Evolutionary conservation across 2,888 invertebrate species (phyloP), one percentile per base, ranked within the genome.

Genomic region (Drosophila percnosoma): DNA sequence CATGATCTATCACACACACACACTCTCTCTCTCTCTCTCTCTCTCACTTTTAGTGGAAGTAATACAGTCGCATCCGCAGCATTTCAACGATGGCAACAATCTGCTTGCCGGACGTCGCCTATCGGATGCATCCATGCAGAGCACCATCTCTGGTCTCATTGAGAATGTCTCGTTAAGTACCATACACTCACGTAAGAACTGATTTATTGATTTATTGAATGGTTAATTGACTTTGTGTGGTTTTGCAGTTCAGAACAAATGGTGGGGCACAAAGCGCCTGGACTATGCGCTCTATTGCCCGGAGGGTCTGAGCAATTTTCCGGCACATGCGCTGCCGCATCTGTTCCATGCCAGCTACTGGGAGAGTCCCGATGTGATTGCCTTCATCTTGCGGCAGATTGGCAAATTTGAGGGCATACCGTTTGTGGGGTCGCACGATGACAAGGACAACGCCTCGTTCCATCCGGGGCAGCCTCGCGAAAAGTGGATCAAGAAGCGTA

Each of bases 341-440:
- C 94, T 99, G 77, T 98, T 99, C 91, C 99, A 99, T 93, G 99
- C 99, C 62, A 99, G 99, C 92, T 99, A 99, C 93, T 99, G 99
- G 99, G 99, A 99, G 94, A 99, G 99, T 86, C 97, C 96, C 69
- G 99, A 99, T 94, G 99, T 99, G 0, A 98, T 98, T 83, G 98
- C 99, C 36, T 99, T 99, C 92, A 98, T 99, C 90, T 94, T 99
- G 73, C 94, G 99, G 78, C 99, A 92, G 78, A 92, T 92, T 80
- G 92, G 92, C 38, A 92, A 92, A 77, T 93, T 92, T 53, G 92
- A 92, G 79, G 92, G 92, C 68, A 90, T 92, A 58, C 90, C 92
- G n/a, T 89, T 92, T 78, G 91, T 88, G 54, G 91, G 91, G 5
- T 89, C 91, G 1, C 69, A 94, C 61, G 97, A 97, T 84, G 97